Percentiles rank a stretch among this genome's conserved stretches.
Conservation (phyloP, 2,888 invertebrate species). For the Orchestes rusci region DNA sequence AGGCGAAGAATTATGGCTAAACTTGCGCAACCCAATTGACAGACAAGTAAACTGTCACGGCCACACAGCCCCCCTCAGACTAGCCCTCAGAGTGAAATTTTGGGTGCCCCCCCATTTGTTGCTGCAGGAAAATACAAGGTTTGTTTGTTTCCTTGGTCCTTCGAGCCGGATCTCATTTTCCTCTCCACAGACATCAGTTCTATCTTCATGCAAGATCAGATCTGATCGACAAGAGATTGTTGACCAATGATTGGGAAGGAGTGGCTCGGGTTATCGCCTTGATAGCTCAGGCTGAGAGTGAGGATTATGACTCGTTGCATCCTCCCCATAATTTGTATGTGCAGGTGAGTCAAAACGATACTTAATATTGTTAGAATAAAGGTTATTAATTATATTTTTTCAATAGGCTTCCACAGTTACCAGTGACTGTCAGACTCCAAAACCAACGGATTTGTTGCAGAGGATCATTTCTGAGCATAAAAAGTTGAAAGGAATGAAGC, state of each 20-base stretch:
- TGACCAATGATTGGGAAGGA: slow-evolving; percentile 61
- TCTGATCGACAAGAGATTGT: slow-evolving; percentile 64
- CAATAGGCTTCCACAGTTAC: slow-evolving; percentile 53
- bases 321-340: slow-evolving; percentile 54
- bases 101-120: slow-evolving; percentile 86
- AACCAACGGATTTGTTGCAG: slow-evolving; percentile 56
- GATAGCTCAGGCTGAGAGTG: slow-evolving; percentile 68
- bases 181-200: slow-evolving; percentile 75
- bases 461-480: slow-evolving; percentile 58
- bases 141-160: slow-evolving; percentile 41
- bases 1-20: slow-evolving; percentile 79
- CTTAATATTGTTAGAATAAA: background rate
- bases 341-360: slow-evolving; percentile 15
- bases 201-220: slow-evolving; percentile 78
- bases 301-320: slow-evolving; percentile 58
- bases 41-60: slow-evolving; percentile 55
- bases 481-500: slow-evolving; percentile 51
- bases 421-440: slow-evolving; percentile 50
- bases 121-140: slow-evolving; percentile 77
- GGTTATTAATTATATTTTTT: background rate
- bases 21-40: slow-evolving; percentile 74
- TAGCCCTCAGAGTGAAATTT: slow-evolving; percentile 76
- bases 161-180: too few species aligned
- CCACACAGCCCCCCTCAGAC: slow-evolving; percentile 56
- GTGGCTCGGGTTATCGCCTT: slow-evolving; percentile 67